Percentiles rank a stretch among this genome's conserved stretches.
These are phyloP conservation scores for Penaeus vannamei DNA, from an alignment of 1,140 invertebrate genomes.

Conservation along the genomic window DNA sequence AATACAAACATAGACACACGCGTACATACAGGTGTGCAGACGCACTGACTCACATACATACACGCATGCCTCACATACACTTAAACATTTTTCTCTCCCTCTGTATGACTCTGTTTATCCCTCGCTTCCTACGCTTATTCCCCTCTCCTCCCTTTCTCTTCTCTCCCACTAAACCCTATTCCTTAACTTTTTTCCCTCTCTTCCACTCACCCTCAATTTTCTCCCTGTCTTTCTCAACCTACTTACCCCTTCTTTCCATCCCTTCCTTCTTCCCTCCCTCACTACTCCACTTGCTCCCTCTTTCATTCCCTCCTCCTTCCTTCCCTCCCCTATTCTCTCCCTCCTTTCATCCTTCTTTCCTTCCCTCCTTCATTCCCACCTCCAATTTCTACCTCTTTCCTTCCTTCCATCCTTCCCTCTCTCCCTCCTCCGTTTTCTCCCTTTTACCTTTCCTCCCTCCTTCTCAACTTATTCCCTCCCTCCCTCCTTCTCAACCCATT, in stretches of 20 bases:
- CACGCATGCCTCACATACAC: too few species aligned
- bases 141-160: background rate
- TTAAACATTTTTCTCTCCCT: too few species aligned
- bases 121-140: too few species aligned
- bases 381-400: background rate
- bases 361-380: background rate
- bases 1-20: too few species aligned
- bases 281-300: background rate
- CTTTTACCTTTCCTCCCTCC: slow-evolving; percentile 8
- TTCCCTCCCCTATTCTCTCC: background rate
- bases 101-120: too few species aligned
- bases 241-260: background rate
- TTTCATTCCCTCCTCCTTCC: background rate
- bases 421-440: background rate
- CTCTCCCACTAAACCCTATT: background rate
- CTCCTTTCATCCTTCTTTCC: background rate
- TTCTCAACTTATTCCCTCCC: background rate
- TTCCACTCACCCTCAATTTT: background rate
- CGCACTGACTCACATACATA: too few species aligned
- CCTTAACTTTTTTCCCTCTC: background rate
- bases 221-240: background rate
- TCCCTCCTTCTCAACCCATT: background rate
- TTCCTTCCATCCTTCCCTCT: background rate
- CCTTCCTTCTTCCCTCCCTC: background rate
- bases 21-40: too few species aligned